Conservation (phyloP, 2,888 invertebrate species). For the Drosophila mulleri region DNA sequence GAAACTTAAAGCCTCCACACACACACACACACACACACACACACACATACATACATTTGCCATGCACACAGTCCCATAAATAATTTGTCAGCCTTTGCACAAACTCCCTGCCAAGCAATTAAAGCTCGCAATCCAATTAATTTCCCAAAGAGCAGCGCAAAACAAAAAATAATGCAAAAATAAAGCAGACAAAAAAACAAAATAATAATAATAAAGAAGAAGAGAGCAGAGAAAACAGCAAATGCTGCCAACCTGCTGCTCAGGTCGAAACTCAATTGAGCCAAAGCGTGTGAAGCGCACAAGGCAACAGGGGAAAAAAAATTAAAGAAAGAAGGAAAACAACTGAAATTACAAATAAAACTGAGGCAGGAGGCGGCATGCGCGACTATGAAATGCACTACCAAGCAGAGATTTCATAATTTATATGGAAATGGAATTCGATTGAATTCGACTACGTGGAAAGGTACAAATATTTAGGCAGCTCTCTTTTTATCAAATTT, state of each 20-base stretch:
- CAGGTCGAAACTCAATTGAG: constrained; percentile 64
- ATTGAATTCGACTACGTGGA: neutral
- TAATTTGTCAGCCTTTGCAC: constrained; percentile 44
- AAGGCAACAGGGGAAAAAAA: constrained; percentile 16
- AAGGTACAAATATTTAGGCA: no score
- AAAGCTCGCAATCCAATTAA: constrained; percentile 67
- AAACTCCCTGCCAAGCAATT: constrained; percentile 57
- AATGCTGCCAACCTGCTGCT: constrained; percentile 19
- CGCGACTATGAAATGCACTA: constrained; percentile 21
- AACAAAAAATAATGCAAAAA: constrained; percentile 24
- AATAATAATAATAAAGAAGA: constrained; percentile 21
- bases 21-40: neutral
- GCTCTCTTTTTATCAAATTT: no score
- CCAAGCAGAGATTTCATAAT: neutral
- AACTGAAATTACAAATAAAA: constrained; percentile 30
- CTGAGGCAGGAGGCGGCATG: constrained; percentile 5
- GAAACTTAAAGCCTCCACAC: constrained; percentile 23
- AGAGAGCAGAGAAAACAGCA: constrained; percentile 1
- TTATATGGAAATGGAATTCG: neutral
- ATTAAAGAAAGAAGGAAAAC: neutral
- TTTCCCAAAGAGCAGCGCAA: constrained; percentile 38
- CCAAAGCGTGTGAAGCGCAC: constrained; percentile 52
- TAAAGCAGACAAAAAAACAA: constrained; percentile 11
- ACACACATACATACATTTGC: constrained; percentile 27
- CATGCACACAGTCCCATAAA: constrained; percentile 45